phyloP scores from a whole-genome alignment of 2,888 invertebrate species.

The Thecocarcelia acutangulata region DNA sequence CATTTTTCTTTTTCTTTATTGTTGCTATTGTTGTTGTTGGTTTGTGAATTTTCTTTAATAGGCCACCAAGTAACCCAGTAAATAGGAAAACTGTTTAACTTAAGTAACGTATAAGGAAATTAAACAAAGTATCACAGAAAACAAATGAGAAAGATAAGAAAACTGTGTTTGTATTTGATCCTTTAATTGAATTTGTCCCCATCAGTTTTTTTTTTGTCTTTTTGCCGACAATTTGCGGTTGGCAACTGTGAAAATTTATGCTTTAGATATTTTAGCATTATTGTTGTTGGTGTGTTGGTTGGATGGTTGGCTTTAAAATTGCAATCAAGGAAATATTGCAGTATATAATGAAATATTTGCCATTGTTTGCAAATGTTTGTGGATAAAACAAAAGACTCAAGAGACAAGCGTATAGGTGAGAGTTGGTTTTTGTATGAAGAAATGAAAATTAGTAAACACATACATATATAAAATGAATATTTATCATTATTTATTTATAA shows the following conservation, averaged over 20 bases:
- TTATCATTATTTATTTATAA: no score
- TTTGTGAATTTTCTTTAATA: constrained; percentile 17
- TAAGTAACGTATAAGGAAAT: constrained; percentile 37
- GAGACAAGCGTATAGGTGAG: neutral
- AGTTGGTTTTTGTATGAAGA: neutral
- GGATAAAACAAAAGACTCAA: constrained; percentile 41
- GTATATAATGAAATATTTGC: constrained; percentile 24
- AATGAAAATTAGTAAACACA: no score
- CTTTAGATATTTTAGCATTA: constrained; percentile 5
- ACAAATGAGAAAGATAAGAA: neutral
- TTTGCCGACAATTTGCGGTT: neutral
- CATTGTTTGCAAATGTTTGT: neutral
- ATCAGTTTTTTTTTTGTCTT: neutral
- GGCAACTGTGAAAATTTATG: neutral
- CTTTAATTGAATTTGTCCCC: constrained; percentile 2
- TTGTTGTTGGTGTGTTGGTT: neutral
- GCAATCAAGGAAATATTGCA: constrained; percentile 20
- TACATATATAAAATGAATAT: no score
- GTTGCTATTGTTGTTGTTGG: neutral
- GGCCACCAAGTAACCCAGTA: constrained; percentile 58
- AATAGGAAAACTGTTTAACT: constrained; percentile 5
- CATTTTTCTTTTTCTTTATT: no score
- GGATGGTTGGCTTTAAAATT: no score
- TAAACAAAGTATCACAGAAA: neutral
- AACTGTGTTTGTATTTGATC: constrained; percentile 8